Evolutionary conservation across 2,113 vertebrate species (phyloP).

Genomic region (Illadopsis cleaveri): DNA sequence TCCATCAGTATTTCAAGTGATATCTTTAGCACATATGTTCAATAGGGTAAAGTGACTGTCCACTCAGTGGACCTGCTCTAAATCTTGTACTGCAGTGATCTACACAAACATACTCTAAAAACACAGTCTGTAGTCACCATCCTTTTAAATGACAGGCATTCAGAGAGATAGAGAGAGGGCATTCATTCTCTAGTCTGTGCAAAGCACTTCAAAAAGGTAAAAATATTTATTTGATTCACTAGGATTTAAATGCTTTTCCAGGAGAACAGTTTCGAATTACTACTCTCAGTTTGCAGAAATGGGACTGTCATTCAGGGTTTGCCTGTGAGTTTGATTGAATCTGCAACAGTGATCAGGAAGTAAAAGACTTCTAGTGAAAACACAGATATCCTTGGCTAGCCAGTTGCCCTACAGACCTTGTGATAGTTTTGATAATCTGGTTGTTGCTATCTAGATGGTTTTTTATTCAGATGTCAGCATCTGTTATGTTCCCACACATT

Average conservation of each 20-base stretch:
- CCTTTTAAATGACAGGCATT: not conserved
- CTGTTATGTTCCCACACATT: not conserved
- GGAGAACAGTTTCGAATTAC: slow-evolving; percentile 12
- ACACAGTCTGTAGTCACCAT: not conserved
- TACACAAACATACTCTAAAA: not conserved
- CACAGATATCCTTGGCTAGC: not conserved
- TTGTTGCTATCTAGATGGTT: not conserved
- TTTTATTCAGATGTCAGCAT: not conserved
- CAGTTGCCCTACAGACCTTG: not conserved
- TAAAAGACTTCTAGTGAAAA: not conserved
- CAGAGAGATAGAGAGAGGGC: not conserved
- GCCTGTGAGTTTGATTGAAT: not conserved
- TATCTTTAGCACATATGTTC: not conserved
- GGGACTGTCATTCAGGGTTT: not conserved
- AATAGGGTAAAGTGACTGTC: not conserved
- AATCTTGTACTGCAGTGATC: not conserved
- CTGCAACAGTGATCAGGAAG: not conserved
- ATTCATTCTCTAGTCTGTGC: not conserved
- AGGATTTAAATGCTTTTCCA: slow-evolving; percentile 6
- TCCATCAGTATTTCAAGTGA: not conserved
- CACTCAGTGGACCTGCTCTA: not conserved
- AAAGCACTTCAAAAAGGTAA: not conserved
- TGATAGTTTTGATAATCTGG: not conserved
- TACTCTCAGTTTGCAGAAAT: not conserved
- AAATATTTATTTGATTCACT: not conserved